These are phyloP conservation scores for Cacatua alba DNA, from an alignment of 2,113 vertebrate genomes.

Conservation along the genomic window DNA sequence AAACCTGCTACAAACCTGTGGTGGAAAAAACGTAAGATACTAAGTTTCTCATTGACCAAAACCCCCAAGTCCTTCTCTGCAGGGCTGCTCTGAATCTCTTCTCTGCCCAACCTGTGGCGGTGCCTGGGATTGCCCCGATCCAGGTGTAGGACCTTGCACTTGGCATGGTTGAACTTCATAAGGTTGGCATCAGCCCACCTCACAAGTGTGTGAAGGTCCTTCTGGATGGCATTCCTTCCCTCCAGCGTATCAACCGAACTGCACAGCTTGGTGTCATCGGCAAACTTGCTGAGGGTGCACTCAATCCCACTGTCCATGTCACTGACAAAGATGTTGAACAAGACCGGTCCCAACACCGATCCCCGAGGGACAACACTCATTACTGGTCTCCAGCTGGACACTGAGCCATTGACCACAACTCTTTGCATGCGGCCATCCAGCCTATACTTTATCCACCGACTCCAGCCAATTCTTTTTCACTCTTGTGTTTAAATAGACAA, in stretches of 20 bases:
- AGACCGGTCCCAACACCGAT: background rate
- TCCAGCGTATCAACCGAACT: accelerated
- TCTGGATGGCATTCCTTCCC: background rate
- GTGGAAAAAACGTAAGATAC: background rate
- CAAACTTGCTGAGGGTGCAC: too few relatives aligned
- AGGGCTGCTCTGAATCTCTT: background rate
- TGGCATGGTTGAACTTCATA: background rate
- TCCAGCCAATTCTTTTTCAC: background rate
- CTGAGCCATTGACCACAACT: background rate
- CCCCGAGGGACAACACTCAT: background rate
- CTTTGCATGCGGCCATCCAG: background rate
- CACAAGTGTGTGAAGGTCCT: background rate
- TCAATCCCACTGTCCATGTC: background rate
- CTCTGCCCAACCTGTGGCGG: background rate
- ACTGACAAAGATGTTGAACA: background rate
- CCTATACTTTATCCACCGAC: too few relatives aligned
- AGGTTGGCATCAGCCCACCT: background rate
- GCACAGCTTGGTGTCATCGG: too few relatives aligned
- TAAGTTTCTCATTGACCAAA: background rate
- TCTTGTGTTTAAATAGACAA: background rate
- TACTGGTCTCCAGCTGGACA: background rate
- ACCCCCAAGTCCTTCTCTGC: background rate
- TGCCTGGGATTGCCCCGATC: background rate
- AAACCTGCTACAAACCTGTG: background rate
- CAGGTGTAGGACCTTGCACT: background rate